Evolutionary conservation across 2,888 invertebrate species (phyloP).

Genomic region (Pterostichus madidus): DNA sequence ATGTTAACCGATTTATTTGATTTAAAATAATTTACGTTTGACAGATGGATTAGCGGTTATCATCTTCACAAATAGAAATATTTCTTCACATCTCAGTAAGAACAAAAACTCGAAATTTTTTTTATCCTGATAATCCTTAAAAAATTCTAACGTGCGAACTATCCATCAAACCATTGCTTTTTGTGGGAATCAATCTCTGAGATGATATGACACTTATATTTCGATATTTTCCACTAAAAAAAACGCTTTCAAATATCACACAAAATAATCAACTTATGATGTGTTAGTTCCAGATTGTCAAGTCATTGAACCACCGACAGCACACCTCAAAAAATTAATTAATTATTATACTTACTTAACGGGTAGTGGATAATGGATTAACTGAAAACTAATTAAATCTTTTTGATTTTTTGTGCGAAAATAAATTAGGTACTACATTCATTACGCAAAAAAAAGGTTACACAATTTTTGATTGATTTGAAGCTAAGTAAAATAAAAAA

Average conservation of each 20-base stretch:
- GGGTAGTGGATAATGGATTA: too few species aligned
- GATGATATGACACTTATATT: background rate
- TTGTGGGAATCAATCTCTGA: slow-evolving; percentile 7
- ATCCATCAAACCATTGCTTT: background rate
- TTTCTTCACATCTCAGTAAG: background rate
- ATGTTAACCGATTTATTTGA: too few species aligned
- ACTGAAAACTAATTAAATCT: too few species aligned
- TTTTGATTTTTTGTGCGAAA: too few species aligned
- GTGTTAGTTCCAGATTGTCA: background rate
- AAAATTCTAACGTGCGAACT: background rate
- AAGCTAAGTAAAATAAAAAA: background rate
- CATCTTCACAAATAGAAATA: background rate
- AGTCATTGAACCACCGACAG: slow-evolving; percentile 3
- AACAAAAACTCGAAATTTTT: background rate
- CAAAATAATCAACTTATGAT: slow-evolving; percentile 3
- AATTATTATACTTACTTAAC: too few species aligned
- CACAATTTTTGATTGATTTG: too few species aligned
- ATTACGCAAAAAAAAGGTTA: too few species aligned
- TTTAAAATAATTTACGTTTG: too few species aligned
- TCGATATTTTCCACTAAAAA: slow-evolving; percentile 3
- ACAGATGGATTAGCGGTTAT: too few species aligned
- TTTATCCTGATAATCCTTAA: background rate
- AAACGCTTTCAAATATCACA: background rate
- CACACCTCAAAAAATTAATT: background rate
- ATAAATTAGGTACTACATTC: too few species aligned